These are phyloP conservation scores for Seira sanloemensis DNA, from an alignment of 2,888 invertebrate species.

Conservation along the genomic window DNA sequence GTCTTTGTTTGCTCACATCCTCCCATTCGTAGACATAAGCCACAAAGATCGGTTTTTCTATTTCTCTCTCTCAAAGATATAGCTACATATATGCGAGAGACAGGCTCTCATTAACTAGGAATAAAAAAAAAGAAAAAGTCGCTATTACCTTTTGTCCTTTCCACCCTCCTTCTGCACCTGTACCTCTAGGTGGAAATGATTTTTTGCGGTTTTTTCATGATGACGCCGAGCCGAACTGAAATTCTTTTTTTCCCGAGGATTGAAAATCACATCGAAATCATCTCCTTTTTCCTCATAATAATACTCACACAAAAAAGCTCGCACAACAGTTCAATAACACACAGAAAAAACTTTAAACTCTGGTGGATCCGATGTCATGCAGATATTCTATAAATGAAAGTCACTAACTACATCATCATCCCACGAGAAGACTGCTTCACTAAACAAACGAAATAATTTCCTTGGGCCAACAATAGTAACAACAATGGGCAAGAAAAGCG, in stretches of 20 bases:
- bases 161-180: slow-evolving; percentile 31
- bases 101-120: neutral
- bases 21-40: slow-evolving; percentile 23
- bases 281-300: slow-evolving; percentile 3
- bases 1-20: slow-evolving; percentile 44
- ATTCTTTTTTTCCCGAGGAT: slow-evolving; percentile 45
- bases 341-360: slow-evolving; percentile 46
- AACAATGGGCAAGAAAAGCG: too few species aligned
- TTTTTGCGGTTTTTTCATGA: slow-evolving; percentile 53
- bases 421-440: too few species aligned
- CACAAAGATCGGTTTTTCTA: slow-evolving; percentile 25
- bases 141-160: neutral
- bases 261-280: neutral
- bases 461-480: too few species aligned
- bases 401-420: too few species aligned
- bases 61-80: neutral
- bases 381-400: too few species aligned
- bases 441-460: slow-evolving; percentile 17
- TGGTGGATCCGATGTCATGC: slow-evolving; percentile 48
- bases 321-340: slow-evolving; percentile 63
- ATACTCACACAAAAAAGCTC: slow-evolving; percentile 17
- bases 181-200: slow-evolving; percentile 46
- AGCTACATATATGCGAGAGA: neutral
- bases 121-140: neutral
- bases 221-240: slow-evolving; percentile 5